Base-by-base conservation (phyloP, 2,797 vertebrate species). In the Arnoldichthys spilopterus region DNA sequence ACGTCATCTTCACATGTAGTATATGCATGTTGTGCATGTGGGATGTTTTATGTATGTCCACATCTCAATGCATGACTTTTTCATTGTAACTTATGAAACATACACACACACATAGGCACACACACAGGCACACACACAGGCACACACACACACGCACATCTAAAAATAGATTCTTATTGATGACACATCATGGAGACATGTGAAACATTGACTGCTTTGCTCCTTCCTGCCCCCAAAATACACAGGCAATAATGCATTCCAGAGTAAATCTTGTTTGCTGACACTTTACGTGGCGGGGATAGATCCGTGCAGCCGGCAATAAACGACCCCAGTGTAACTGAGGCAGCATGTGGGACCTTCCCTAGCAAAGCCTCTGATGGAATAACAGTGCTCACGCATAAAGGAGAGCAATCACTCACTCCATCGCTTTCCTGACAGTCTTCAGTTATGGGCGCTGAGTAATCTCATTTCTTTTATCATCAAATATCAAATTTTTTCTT, bases 401-500 rank as follows among this genome's bases (percentile, higher is more conserved):
- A 92, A 91, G 87, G 84, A 87, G 89, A 85, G 88, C 90, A 91
- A 94, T 94, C 92, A 92, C 87, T 94, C 94, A 93, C 89, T 89
- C 90, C 73, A 86, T 93, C 92, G 93, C 88, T 88, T 89, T 78
- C 79, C 86, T 93, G 93, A 93, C 94, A 94, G 89, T 89, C 90
- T 88, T 92, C 90, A 91, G 92, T 93, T 92, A 92, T 92, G 92
- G 91, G 87, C 89, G 88, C 88, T 91, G 89, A 90, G 89, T 92
- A 92, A 94, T 93, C 92, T 93, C 85, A 92, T 92, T 93, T 89
- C 90, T 89, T 91, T 94, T 93, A 93, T 94, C 93, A 92, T 92
- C 90, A 89, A 76, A 90, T 92, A 92, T 94, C 92, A 94, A 89
- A 93, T 94, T 91, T 91, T 90, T 88, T 77, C 75, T 61, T 63